Conservation (phyloP, 2,888 invertebrate genomes). For the Caenorhabditis sp. region DNA sequence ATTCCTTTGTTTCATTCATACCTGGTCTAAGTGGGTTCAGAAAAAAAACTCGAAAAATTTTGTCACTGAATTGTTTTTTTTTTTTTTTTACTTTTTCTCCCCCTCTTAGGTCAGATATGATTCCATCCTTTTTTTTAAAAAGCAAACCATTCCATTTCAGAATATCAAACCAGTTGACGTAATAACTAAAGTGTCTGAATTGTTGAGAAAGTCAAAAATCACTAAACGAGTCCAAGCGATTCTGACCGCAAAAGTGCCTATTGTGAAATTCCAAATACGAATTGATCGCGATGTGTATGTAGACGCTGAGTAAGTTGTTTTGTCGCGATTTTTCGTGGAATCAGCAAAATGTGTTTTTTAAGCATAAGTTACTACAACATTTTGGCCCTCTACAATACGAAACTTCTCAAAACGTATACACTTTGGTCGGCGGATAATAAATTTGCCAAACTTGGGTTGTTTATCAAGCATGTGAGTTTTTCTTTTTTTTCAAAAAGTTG, state of each 20-base stretch:
- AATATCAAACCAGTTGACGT: conserved; percentile 10
- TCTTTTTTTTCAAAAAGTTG: neutral
- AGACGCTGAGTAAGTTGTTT: conserved; percentile 74
- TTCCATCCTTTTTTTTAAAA: no score
- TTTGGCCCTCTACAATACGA: conserved; percentile 75
- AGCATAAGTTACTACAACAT: conserved; percentile 76
- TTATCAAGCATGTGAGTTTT: conserved; percentile 63
- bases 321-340: neutral
- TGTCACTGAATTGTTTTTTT: no score
- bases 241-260: conserved; percentile 76
- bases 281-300: conserved; percentile 51
- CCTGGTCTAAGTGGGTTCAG: no score
- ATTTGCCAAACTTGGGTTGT: conserved; percentile 69
- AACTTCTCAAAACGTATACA: conserved; percentile 74
- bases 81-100: neutral
- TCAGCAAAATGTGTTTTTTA: conserved; percentile 28
- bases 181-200: conserved; percentile 10
- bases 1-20: no score
- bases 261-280: conserved; percentile 74
- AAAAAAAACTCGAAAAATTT: no score
- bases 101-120: no score
- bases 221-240: conserved; percentile 57
- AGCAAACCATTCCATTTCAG: conserved; percentile 7
- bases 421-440: conserved; percentile 73
- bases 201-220: conserved; percentile 4